Conservation (phyloP, 2,797 vertebrate species). For the Champsocephalus gunnari region DNA sequence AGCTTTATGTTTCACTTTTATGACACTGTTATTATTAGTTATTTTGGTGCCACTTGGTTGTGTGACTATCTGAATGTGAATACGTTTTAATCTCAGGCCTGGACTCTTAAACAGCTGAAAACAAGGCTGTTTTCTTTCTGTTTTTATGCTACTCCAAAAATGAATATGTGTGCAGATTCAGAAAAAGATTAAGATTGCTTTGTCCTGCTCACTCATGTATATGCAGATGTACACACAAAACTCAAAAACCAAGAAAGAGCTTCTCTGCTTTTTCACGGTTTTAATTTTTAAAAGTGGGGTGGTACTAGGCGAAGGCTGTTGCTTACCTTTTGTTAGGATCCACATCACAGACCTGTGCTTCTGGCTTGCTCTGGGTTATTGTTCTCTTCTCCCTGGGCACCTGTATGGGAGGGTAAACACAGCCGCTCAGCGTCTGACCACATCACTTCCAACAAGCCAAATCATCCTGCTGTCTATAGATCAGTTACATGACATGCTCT, state of each 20-base stretch:
- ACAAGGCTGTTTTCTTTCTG: neutral
- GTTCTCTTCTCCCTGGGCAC: slow-evolving; percentile 95
- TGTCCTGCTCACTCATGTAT: neutral
- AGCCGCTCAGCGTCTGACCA: slow-evolving; percentile 82
- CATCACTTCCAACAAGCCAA: slow-evolving; percentile 78
- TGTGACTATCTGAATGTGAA: neutral
- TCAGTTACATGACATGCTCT: slow-evolving; percentile 62
- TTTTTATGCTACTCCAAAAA: neutral
- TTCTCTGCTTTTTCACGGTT: slow-evolving; percentile 10
- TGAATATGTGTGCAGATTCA: neutral
- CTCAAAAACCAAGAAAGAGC: slow-evolving; percentile 19
- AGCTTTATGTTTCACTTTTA: neutral
- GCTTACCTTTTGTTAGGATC: slow-evolving; percentile 97
- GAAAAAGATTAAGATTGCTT: neutral
- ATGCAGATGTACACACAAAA: neutral
- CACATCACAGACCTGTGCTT: slow-evolving; percentile 91
- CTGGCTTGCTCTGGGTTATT: slow-evolving; percentile 90
- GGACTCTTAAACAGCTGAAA: neutral
- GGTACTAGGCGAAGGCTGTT: slow-evolving; percentile 43
- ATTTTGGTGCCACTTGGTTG: neutral
- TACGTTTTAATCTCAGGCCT: neutral
- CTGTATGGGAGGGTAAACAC: slow-evolving; percentile 85
- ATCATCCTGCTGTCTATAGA: slow-evolving; percentile 65
- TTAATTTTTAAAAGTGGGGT: slow-evolving; percentile 37
- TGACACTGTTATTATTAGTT: neutral